Evolutionary conservation across 2,113 vertebrate species (phyloP).

Genomic region (Pseudonaja textilis): DNA sequence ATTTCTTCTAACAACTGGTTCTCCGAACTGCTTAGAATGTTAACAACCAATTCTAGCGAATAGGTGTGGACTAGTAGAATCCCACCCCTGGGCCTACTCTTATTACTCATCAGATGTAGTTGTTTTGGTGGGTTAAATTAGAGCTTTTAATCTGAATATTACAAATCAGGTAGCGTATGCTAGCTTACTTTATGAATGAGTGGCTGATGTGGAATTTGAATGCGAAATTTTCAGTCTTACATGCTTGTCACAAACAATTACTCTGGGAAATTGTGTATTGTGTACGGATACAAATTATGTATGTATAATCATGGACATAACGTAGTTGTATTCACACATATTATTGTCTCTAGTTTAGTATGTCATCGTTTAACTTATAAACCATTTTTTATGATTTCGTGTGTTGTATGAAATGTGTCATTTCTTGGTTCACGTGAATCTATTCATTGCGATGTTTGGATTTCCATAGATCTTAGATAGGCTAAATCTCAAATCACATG

Average conservation of each 20-base stretch:
- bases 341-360: neutral
- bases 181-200: neutral
- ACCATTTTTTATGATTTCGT: neutral
- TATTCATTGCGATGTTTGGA: neutral
- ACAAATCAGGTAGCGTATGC: neutral
- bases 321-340: neutral
- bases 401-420: neutral
- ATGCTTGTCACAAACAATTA: neutral
- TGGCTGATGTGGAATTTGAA: neutral
- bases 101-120: neutral
- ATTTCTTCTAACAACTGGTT: no score
- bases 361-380: neutral
- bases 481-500: neutral
- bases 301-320: neutral
- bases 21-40: no score
- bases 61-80: no score
- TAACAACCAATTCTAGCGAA: no score
- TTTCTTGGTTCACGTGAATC: neutral
- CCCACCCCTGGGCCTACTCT: neutral
- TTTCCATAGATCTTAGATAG: neutral
- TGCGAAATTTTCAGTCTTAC: neutral
- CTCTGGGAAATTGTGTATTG: neutral
- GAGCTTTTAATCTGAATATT: neutral
- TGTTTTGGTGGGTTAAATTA: neutral
- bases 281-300: neutral